phyloP scores from a whole-genome alignment of 1,140 invertebrate genomes.

The Penaeus chinensis region DNA sequence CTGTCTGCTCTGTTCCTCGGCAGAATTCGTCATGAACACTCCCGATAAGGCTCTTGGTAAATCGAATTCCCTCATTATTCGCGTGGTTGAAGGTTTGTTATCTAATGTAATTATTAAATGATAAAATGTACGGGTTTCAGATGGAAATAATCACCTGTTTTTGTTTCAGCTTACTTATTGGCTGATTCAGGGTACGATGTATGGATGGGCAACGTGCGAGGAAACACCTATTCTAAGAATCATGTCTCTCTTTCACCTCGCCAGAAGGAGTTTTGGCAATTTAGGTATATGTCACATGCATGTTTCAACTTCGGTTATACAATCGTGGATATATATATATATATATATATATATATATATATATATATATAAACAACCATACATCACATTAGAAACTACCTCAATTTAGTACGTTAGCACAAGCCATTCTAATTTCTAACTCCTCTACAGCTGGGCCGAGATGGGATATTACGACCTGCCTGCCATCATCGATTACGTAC shows the following conservation, averaged over 20 bases:
- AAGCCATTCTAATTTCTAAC: not conserved
- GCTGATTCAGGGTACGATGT: conserved; percentile 82
- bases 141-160: not conserved
- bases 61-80: not conserved
- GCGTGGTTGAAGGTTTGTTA: not conserved
- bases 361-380: not conserved
- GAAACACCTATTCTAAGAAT: conserved; percentile 70
- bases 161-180: conserved; percentile 71
- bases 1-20: conserved; percentile 80
- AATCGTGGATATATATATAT: not conserved
- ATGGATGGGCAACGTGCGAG: conserved; percentile 76
- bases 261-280: conserved; percentile 65
- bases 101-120: not conserved
- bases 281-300: conserved; percentile 45
- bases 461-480: conserved; percentile 80
- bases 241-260: conserved; percentile 65
- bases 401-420: not conserved
- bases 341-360: no score
- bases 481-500: conserved; percentile 76
- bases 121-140: not conserved
- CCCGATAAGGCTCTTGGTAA: conserved; percentile 75
- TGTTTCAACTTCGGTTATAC: not conserved
- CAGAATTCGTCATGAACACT: conserved; percentile 79
- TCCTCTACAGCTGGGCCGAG: conserved; percentile 76
- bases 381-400: not conserved